Evolutionary conservation across 1,140 invertebrate genomes (phyloP), one percentile per base, ranked within the genome.

Genomic region (Dinoponera quadriceps): DNA sequence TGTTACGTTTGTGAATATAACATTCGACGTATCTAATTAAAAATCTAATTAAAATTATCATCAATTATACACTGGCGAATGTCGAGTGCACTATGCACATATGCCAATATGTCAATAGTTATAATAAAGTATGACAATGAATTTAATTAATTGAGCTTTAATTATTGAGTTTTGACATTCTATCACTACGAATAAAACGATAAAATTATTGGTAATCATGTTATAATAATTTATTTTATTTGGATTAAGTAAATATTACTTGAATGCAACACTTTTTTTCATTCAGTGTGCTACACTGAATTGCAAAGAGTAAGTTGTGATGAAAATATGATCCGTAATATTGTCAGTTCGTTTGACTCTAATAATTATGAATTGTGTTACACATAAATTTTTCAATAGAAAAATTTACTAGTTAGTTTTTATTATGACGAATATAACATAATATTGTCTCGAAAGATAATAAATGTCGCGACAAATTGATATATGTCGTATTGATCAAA

Each of bases 1-100:
- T 59, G 22, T 7, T 48, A 54, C 3, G 20, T n/a, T n/a, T n/a
- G n/a, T n/a, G n/a, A n/a, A n/a, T n/a, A n/a, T n/a, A n/a, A 38
- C 25, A 5, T 78, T 29, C 1, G 13, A 9, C 4, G 3, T 11
- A 51, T 33, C 18, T 38, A 77, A 57, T 78, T 78, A 78, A 68
- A 78, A 7, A 78, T 57, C 33, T 69, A 78, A 69, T 69, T 78
- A 44, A 44, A 78, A 69, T 78, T 69, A 57, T 20, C 29, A 57
- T 57, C 16, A 38, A 68, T 55, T 57, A 27, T 14, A 27, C 4
- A 63, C 16, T 27, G 25, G 11, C 3, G 0, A 69, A 78, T 44
- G 44, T 54, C 20, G 3, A 3, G 25, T 9, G 29, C 13, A 20
- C 1, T 20, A 57, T 33, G 3, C 13, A 38, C 4, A 9, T 44